Base-by-base conservation (phyloP, 2,888 invertebrate genomes). In the Polyploca ridens region DNA sequence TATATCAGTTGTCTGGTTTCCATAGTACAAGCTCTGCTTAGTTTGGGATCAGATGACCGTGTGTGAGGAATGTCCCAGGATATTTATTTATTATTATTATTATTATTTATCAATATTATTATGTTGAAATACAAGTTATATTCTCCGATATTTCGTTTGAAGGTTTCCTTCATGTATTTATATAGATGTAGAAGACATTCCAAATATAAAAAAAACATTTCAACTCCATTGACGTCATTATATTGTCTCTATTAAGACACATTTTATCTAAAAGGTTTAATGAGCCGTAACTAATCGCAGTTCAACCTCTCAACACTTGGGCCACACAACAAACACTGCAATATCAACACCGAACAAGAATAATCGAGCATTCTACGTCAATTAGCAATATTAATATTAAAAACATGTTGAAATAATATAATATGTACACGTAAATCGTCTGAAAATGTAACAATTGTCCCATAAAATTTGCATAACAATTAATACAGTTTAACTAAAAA, bases 311-410 rank as follows among this genome's bases (percentile, higher is more conserved):
- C 44, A 41, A 41, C 41, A 13, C 61, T n/a, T 59, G 49, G 59
- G 54, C 60, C 64, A 63, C 61, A 63, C 63, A 61, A 60, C 54
- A 57, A 41, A 54, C 54, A 63, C 19, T 27, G 19, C 57, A 61
- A 41, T 49, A 62, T 58, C 64, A 64, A 66, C 67, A 71, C 38
- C 27, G 66, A 66, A 71, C 67, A 72, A 68, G 67, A 70, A 74
- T 64, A 72, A 74, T 72, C 62, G 66, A 66, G 58, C 38, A 68
- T 62, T 70, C 70, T 83, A 75, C 83, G 82, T 87, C 83, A 84
- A 87, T 87, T 85, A 84, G 79, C 78, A 79, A 81, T 82, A 86
- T 86, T 83, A 81, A 82, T 80, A 76, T 65, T 65, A 68, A 75
- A 85, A 82, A 85, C 75, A 82, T 74, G 71, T 77, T 76, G 72